Evolutionary conservation across 2,888 invertebrate species (phyloP), one percentile per base, ranked within the genome.

Genomic region (Neocrepidodera transversa): DNA sequence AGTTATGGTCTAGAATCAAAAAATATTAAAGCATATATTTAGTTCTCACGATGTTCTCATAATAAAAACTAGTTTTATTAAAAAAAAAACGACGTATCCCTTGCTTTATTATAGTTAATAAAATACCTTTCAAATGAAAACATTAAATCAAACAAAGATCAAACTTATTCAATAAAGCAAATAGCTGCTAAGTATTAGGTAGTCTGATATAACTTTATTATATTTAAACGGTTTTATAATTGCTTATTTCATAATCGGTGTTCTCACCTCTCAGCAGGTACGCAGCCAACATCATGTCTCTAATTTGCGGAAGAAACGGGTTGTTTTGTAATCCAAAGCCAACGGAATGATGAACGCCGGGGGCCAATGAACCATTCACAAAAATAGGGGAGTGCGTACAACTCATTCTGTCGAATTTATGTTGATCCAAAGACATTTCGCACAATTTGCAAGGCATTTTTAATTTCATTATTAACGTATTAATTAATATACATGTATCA

Each of bases 281-380:
- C 69, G 86, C 85, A 64, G 86, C 85, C 70, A 87, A 80, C 81
- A 86, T 83, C 82, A 86, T 83, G 77, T 87, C 86, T 80, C 84
- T 84, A 73, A 86, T 81, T 75, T 85, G 85, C 57, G 82, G 82
- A 71, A 83, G 76, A 65, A 84, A 79, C 56, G 83, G 81, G 71
- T 78, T 79, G 77, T 72, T 81, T 76, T 72, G 82, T 75, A 79
- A 78, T 73, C 78, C 68, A 57, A 76, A 64, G 20, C 77, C 67
- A 32, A 76, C 58, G 17, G 74, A 70, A 13, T 40, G 43, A 55
- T 74, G 74, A 23, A 76, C 66, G 50, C 72, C 36, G 40, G 59
- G 60, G 42, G 67, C 67, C 60, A 73, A 56, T 60, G 74, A 70
- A 43, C 67, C 65, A 42, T 74, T 71, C 50, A 73, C 47, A 42